phyloP scores from a whole-genome alignment of 1,140 invertebrate genomes.

The Teleogryllus occipitalis region DNA sequence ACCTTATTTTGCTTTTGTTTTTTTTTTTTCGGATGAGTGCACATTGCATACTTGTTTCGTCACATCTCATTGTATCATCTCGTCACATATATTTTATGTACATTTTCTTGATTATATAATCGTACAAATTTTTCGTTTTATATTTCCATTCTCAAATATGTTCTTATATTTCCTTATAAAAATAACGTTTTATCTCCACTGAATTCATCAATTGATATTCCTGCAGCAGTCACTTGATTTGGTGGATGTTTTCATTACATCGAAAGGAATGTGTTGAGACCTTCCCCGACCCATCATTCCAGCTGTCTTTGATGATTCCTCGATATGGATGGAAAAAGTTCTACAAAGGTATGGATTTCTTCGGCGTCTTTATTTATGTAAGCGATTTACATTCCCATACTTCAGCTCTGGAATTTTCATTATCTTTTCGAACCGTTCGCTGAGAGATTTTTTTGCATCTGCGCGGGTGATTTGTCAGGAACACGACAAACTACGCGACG shows the following conservation, averaged over 20 bases:
- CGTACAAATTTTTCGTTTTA: too few species aligned
- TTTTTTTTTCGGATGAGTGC: too few species aligned
- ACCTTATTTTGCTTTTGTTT: too few species aligned
- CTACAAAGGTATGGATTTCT: not conserved
- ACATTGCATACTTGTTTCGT: too few species aligned
- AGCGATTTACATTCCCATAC: not conserved
- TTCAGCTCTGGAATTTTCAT: not conserved
- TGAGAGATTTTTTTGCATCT: not conserved
- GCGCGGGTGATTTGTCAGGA: not conserved
- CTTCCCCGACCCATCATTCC: not conserved
- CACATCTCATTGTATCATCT: too few species aligned
- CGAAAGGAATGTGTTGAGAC: not conserved
- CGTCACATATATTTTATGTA: too few species aligned
- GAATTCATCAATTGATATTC: too few species aligned
- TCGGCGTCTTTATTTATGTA: not conserved
- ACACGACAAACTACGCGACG: not conserved
- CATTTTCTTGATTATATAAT: too few species aligned
- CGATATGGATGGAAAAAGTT: not conserved
- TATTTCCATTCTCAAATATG: too few species aligned
- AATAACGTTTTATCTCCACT: too few species aligned
- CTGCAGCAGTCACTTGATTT: too few species aligned
- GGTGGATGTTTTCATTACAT: not conserved
- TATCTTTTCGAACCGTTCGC: not conserved
- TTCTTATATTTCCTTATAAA: too few species aligned
- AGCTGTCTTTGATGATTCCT: not conserved